Evolutionary conservation across 2,113 vertebrate species (phyloP).

Genomic region (Oncorhynchus tshawytscha): DNA sequence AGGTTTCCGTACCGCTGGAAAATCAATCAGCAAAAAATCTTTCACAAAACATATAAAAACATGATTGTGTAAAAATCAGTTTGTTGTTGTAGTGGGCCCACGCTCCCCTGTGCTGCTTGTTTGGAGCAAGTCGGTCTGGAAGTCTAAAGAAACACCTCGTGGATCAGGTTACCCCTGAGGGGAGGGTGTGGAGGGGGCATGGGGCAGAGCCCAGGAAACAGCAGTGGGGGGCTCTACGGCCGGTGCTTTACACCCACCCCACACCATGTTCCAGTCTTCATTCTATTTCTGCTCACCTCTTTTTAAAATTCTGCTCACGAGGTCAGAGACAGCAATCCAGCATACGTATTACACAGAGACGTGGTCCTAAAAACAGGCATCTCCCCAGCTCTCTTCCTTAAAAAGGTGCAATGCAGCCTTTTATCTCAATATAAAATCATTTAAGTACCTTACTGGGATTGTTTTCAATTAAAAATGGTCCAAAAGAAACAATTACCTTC

Average conservation of each 20-base stretch:
- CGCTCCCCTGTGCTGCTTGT: conserved; percentile 17
- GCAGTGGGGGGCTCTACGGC: too few species aligned
- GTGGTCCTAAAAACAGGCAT: neutral
- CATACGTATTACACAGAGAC: neutral
- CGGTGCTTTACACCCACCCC: neutral
- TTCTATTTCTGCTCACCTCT: conserved; percentile 46
- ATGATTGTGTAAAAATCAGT: conserved; percentile 28
- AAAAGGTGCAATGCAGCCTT: too few species aligned
- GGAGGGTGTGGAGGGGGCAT: conserved; percentile 33
- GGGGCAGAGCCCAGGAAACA: conserved; percentile 24
- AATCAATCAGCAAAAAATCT: conserved; percentile 28
- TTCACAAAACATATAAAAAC: conserved; percentile 9
- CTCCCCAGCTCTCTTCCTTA: neutral
- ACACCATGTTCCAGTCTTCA: conserved; percentile 28
- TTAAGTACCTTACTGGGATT: too few species aligned
- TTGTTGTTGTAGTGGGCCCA: conserved; percentile 11
- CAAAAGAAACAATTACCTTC: too few species aligned
- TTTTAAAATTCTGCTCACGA: conserved; percentile 41
- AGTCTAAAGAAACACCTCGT: conserved; percentile 61
- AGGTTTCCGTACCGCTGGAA: conserved; percentile 35
- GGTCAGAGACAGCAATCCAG: conserved; percentile 21
- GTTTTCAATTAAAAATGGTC: too few species aligned
- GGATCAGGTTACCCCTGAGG: conserved; percentile 65
- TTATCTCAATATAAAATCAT: too few species aligned
- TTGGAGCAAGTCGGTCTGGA: conserved; percentile 44